Evolutionary conservation across 2,113 vertebrate species (phyloP), one percentile per base, ranked within the genome.

Genomic region (Actenoides hombroni): DNA sequence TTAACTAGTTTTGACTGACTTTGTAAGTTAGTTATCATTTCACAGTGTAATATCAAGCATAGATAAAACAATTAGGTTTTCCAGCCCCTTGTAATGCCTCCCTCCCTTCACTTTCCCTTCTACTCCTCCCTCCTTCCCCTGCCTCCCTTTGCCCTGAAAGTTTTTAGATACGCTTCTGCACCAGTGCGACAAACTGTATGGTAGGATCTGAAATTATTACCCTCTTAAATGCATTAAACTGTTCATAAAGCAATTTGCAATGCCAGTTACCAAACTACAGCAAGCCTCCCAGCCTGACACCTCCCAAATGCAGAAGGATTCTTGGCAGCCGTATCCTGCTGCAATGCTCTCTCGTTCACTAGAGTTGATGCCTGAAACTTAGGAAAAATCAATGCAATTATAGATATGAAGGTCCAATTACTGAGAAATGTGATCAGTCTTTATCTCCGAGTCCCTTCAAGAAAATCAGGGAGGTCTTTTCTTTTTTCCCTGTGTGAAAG

Each of bases 11-110:
- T 97, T 97, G 95, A 95, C 88, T 93, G 93, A 97, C 81, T 97
- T 97, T 94, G 95, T 82, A 91, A 97, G 94, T 94, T 96, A 97
- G 96, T 96, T 97, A 83, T 87, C 92, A 96, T 96, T 97, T 96
- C 95, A 95, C 88, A 94, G 85, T 79, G 92, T 87, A 96, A 88
- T 95, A 97, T 90, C 96, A 97, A 95, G 91, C 87, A 97, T 93
- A 92, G 97, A 97, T 97, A 95, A 96, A 97, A 96, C 89, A 94
- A 96, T 96, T 93, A 97, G 83, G 85, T 83, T 95, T 96, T 88
- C 64, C 80, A 69, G 33, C 67, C 40, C 70, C 56, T 21, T 75
- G 40, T 84, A 88, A 29, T 63, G 65, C 59, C 68, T 96, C 80
- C 39, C 64, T 95, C 70, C 39, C 63, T 69, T 67, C 2, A 0